These are phyloP conservation scores for Heteractis magnifica DNA, from an alignment of 92 coral and sea anemone species.

Conservation along the genomic window DNA sequence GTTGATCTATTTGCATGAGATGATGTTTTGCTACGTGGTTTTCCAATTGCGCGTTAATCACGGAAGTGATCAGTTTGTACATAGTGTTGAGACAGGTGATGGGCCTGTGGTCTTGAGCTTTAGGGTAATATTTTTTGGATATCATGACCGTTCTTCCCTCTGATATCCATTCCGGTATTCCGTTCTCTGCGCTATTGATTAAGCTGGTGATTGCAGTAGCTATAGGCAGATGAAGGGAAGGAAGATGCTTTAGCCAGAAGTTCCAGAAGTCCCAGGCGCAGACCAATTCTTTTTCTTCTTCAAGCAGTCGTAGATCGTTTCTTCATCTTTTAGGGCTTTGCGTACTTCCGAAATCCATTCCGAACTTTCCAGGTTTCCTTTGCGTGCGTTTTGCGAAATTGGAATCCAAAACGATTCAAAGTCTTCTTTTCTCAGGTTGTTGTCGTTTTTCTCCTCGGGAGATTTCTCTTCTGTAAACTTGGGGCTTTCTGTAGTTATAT, in stretches of 20 bases:
- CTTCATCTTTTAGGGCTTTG: slow-evolving; percentile 21
- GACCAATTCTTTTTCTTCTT: slow-evolving; percentile 16
- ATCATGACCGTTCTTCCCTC: slow-evolving; percentile 31
- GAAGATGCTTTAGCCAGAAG: slow-evolving; percentile 20
- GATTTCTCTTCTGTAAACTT: no score
- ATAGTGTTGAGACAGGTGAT: slow-evolving; percentile 22
- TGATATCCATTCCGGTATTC: slow-evolving; percentile 19
- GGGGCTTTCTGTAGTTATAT: no score
- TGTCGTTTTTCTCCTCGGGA: no score
- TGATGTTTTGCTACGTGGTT: slow-evolving; percentile 8
- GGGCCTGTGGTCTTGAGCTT: slow-evolving; percentile 18
- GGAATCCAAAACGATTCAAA: slow-evolving; percentile 28
- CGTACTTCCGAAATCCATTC: slow-evolving; percentile 25
- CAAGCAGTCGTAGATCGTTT: slow-evolving; percentile 5
- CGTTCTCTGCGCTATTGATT: not conserved
- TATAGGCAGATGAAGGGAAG: not conserved
- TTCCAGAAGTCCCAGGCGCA: slow-evolving; percentile 2
- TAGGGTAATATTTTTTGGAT: slow-evolving; percentile 22
- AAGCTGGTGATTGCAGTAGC: slow-evolving; percentile 16
- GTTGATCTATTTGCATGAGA: slow-evolving; percentile 1
- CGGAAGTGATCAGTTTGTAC: slow-evolving; percentile 26
- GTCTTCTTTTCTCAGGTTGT: slow-evolving; percentile 5
- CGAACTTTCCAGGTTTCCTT: slow-evolving; percentile 12
- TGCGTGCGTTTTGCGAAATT: slow-evolving; percentile 10
- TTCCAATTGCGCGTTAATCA: slow-evolving; percentile 11